A percentile compares a stretch with the other conserved stretches of the same genome.
Conservation (phyloP, 2,888 invertebrate species). For the Rambutsinella grinnellia region DNA sequence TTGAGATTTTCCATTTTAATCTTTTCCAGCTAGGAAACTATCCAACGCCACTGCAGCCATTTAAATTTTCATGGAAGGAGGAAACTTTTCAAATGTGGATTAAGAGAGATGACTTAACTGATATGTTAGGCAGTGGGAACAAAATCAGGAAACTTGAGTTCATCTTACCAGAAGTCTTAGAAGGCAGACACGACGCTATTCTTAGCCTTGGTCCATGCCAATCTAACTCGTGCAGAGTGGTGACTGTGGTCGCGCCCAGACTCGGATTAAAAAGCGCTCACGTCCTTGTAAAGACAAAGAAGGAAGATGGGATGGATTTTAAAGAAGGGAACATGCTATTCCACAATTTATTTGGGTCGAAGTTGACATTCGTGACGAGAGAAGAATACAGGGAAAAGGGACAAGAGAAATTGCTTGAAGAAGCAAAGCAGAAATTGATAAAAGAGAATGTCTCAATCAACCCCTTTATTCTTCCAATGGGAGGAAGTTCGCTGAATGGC, state of each 20-base stretch:
- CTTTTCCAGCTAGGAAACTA: constrained; percentile 7
- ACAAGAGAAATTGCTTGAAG: constrained; percentile 8
- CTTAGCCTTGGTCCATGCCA: constrained; percentile 8
- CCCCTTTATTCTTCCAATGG: constrained; percentile 24
- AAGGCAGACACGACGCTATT: constrained; percentile 6
- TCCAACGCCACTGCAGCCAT: constrained; percentile 3
- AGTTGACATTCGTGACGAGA: constrained; percentile 5
- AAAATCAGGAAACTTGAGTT: constrained; percentile 27
- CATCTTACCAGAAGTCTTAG: constrained; percentile 14
- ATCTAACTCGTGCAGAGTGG: constrained; percentile 19
- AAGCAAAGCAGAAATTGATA: constrained; percentile 8
- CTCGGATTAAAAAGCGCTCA: constrained; percentile 12
- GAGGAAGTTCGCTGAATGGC: constrained; percentile 14
- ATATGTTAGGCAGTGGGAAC: constrained; percentile 8
- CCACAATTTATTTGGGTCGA: constrained; percentile 17
- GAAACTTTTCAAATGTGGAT: neutral
- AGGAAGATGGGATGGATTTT: neutral
- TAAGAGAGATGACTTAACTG: constrained; percentile 23
- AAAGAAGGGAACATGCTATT: constrained; percentile 24
- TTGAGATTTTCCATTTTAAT: too few species aligned
- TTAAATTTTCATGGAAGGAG: neutral
- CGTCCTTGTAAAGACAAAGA: constrained; percentile 1
- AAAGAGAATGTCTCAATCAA: neutral
- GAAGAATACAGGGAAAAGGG: constrained; percentile 16
- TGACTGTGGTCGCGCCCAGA: constrained; percentile 11